phyloP scores from a whole-genome alignment of 2,797 vertebrate genomes.

The Gambelia wislizenii region DNA sequence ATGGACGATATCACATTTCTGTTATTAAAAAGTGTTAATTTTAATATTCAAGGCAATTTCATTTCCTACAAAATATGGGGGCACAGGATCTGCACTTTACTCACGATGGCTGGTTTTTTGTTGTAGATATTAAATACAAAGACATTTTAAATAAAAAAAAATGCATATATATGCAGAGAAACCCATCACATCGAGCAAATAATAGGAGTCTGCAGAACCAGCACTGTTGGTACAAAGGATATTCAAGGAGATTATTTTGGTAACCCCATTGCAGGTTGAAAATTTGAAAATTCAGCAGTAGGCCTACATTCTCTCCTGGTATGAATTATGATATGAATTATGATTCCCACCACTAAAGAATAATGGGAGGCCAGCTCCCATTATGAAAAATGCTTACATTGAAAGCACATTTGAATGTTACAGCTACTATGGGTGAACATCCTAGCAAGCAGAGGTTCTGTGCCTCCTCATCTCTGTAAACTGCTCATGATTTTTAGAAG shows the following conservation, averaged over 20 bases:
- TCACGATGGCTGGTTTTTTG: conserved; percentile 61
- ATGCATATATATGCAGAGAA: conserved; percentile 51
- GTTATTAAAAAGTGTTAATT: conserved; percentile 82
- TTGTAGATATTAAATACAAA: conserved; percentile 68
- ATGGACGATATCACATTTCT: conserved; percentile 74
- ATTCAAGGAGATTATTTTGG: conserved; percentile 56
- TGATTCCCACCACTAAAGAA: conserved; percentile 46
- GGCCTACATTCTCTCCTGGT: not conserved
- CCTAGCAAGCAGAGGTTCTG: not conserved
- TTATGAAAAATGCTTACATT: conserved; percentile 39
- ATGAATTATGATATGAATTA: conserved; percentile 47
- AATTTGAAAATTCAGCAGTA: conserved; percentile 41
- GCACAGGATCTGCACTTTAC: conserved; percentile 53
- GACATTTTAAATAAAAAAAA: conserved; percentile 71
- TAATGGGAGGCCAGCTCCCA: conserved; percentile 9
- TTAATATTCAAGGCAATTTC: conserved; percentile 74
- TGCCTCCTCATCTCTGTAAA: not conserved
- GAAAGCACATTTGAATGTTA: not conserved
- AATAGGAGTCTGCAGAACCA: conserved; percentile 68
- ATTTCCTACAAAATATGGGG: conserved; percentile 73
- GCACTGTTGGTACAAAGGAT: conserved; percentile 49
- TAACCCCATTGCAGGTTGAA: conserved; percentile 33
- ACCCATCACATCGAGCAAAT: conserved; percentile 55
- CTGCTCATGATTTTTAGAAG: not conserved
- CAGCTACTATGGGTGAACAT: not conserved